A percentile compares a stretch with the other conserved stretches of the same genome.
Conservation (phyloP, 2,797 vertebrate genomes). For the Cirrhinus mrigala region DNA sequence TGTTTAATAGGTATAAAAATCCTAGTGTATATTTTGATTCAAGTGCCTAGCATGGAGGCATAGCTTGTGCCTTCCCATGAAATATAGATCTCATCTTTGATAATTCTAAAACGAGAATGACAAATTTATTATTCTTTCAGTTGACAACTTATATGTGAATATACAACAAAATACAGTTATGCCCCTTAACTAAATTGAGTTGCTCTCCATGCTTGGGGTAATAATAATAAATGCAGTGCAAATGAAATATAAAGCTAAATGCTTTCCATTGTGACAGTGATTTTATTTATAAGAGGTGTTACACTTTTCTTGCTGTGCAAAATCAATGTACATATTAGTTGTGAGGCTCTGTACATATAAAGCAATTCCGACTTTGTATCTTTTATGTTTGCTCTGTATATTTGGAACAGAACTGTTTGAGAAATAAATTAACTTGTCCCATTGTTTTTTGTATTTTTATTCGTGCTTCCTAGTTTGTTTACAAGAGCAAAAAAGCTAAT, state of each 20-base stretch:
- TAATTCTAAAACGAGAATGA: constrained; percentile 51
- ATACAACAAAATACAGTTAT: neutral
- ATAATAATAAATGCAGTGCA: constrained; percentile 25
- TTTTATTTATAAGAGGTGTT: constrained; percentile 50
- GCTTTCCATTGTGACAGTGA: constrained; percentile 50
- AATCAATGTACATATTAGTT: constrained; percentile 72
- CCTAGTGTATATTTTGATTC: constrained; percentile 62
- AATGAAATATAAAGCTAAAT: constrained; percentile 3
- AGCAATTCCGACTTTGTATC: constrained; percentile 73
- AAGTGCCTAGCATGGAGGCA: constrained; percentile 76
- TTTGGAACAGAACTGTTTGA: constrained; percentile 72
- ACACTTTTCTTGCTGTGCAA: constrained; percentile 68
- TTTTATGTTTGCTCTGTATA: constrained; percentile 75
- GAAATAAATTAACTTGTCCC: constrained; percentile 79
- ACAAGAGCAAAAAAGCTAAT: neutral
- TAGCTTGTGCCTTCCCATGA: constrained; percentile 52
- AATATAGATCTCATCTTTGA: constrained; percentile 60
- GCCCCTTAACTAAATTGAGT: neutral
- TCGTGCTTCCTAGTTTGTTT: constrained; percentile 27
- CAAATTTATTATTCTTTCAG: neutral
- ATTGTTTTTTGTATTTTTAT: constrained; percentile 51
- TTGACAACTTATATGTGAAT: neutral
- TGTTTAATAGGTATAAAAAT: constrained; percentile 58
- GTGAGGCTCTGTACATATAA: constrained; percentile 77
- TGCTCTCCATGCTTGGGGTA: constrained; percentile 18